Evolutionary conservation across 2,113 vertebrate genomes (phyloP).

Genomic region (Mixornis gularis): DNA sequence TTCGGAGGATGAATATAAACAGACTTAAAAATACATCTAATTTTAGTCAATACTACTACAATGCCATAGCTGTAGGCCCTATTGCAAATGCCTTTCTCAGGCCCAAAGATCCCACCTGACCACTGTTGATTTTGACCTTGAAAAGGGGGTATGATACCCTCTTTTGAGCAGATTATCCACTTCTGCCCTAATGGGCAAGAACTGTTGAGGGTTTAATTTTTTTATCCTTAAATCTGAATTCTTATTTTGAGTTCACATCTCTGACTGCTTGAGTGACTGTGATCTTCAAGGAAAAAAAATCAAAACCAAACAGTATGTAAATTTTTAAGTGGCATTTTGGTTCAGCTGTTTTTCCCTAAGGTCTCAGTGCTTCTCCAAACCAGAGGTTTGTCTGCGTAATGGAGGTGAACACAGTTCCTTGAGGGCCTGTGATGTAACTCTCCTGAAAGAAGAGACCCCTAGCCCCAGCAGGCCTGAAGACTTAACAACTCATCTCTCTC

Average conservation of each 20-base stretch:
- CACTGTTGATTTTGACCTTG: neutral
- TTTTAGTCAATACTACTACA: neutral
- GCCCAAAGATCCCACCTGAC: neutral
- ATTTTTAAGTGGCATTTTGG: neutral
- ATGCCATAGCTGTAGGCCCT: neutral
- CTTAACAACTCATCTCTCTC: neutral
- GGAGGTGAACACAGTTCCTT: neutral
- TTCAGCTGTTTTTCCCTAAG: neutral
- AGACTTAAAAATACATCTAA: neutral
- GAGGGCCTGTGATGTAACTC: neutral
- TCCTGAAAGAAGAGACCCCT: neutral
- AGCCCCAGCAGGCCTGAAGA: neutral
- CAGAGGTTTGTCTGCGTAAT: neutral
- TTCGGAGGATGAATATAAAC: neutral
- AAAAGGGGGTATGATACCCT: neutral
- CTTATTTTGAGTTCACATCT: neutral
- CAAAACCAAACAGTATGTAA: neutral
- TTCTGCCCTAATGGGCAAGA: neutral
- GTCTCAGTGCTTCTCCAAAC: neutral
- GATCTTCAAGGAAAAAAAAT: neutral
- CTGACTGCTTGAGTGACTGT: neutral
- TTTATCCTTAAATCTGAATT: neutral
- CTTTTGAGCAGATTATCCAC: neutral
- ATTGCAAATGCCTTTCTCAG: neutral
- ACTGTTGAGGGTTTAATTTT: neutral